Base-by-base conservation (phyloP, 37 sponge, comb jelly and placozoan genomes). In the Halisarca cf. caerulea region DNA sequence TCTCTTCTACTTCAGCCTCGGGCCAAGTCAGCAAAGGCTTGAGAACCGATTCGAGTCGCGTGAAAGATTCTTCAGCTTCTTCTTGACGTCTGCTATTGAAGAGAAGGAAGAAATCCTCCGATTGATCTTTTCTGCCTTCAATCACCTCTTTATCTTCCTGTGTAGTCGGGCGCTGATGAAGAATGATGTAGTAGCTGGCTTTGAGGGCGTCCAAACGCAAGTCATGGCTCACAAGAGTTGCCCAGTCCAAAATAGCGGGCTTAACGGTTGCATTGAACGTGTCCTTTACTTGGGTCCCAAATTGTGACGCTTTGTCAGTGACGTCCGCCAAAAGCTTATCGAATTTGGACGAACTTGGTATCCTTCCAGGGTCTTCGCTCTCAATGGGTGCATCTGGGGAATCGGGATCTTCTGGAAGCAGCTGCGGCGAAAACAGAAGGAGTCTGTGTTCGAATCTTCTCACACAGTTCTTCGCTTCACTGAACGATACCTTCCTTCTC, bases 21-120 rank as follows among this genome's bases (percentile, higher is more conserved):
- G 21, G 43, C 42, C 24, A 33, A 41, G 77, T 41, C 32, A 74
- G 77, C 9, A 74, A 43, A 37, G 77, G 77, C 45, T 3, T 37
- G 8, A 74, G 45, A 3, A 74, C 0, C 18, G 77, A 37, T 44
- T 74, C 77, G 38, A 74, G 42, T 74, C 36, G 32, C 21, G 2
- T 74, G 42, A 74, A 74, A 21, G 42, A 33, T 2, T 44, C 42
- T 24, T 23, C 36, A 4, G 77, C 77, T 37, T 74, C 77, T 0
- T 74, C 45, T 41, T 38, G 43, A n/a, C 24, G 38, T 41, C 77
- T 74, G 77, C 45, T 74, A 25, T 74, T 74, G 77, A 44, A 74
- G 21, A 74, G 77, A 38, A 74, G 77, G 36, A 74, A 74, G 7
- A 44, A 6, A 21, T 43, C 45, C 42, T 9, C 44, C 0, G 42